Conservation (phyloP, 2,888 invertebrate genomes). For the Andricus quercusramuli region DNA sequence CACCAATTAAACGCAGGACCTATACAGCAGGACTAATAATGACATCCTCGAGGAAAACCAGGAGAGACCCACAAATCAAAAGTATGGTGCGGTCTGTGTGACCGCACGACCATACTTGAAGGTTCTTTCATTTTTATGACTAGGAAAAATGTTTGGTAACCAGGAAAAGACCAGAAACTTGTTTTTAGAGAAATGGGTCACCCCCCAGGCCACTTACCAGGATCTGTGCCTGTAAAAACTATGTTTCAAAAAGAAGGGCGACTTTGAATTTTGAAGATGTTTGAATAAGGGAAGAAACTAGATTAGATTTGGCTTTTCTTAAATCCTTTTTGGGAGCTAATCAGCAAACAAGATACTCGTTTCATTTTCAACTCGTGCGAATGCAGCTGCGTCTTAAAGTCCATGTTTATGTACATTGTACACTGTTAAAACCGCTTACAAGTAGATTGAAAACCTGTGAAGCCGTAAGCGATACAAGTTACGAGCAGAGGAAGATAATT, state of each 20-base stretch:
- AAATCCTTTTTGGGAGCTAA: background rate
- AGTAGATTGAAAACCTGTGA: constrained; percentile 17
- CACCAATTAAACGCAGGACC: too few relatives aligned
- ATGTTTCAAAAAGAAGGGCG: background rate
- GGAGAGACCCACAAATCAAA: too few relatives aligned
- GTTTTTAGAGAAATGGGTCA: too few relatives aligned
- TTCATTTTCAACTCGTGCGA: constrained; percentile 54
- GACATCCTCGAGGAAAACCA: too few relatives aligned
- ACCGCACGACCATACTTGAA: too few relatives aligned
- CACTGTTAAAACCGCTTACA: constrained; percentile 8
- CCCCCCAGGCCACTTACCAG: too few relatives aligned
- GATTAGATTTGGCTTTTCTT: background rate
- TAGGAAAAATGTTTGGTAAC: too few relatives aligned
- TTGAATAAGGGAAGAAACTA: background rate
- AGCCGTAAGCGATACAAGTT: constrained; percentile 38
- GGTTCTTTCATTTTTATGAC: too few relatives aligned
- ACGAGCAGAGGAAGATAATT: constrained; percentile 63
- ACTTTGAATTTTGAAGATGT: background rate
- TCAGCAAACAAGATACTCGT: constrained; percentile 2
- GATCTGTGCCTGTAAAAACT: background rate
- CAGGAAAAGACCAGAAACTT: too few relatives aligned
- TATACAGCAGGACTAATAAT: too few relatives aligned
- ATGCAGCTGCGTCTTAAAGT: constrained; percentile 65
- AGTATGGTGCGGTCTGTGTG: too few relatives aligned
- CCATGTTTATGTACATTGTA: constrained; percentile 16